phyloP scores from a whole-genome alignment of 2,113 vertebrate genomes.

The Centropus bengalensis region DNA sequence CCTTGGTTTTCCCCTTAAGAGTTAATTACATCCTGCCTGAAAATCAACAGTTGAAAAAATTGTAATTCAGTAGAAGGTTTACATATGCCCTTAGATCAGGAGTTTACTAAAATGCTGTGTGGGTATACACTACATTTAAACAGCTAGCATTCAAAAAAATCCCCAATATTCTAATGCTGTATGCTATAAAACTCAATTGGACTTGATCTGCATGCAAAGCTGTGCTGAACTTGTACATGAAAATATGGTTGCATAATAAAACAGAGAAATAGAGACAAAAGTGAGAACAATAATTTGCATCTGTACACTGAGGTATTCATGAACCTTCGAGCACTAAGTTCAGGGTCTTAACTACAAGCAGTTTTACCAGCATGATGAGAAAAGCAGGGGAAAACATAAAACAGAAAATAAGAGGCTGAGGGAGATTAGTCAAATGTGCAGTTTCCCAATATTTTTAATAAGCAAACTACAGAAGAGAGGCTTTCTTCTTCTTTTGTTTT shows the following conservation, averaged over 20 bases:
- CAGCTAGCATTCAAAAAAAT: constrained; percentile 4
- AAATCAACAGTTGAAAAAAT: background rate
- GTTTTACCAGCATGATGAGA: background rate
- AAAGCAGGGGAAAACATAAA: background rate
- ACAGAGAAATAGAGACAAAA: background rate
- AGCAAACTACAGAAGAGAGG: background rate
- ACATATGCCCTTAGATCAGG: background rate
- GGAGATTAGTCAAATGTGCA: background rate
- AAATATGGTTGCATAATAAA: background rate
- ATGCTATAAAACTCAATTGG: background rate
- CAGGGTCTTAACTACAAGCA: background rate
- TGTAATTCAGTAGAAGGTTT: background rate
- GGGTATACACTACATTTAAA: constrained; percentile 23
- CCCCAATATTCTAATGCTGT: constrained; percentile 31
- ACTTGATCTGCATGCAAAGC: background rate
- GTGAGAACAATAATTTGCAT: background rate
- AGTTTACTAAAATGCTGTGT: background rate
- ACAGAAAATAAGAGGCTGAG: background rate
- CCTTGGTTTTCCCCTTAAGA: background rate
- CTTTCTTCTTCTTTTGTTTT: background rate
- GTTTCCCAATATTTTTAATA: background rate
- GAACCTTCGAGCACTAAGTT: constrained; percentile 4
- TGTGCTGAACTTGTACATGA: constrained; percentile 3
- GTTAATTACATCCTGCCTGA: background rate
- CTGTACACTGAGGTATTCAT: background rate